Percentiles rank a stretch among this genome's conserved stretches.
Evolutionary conservation across 2,797 vertebrate genomes (phyloP).

Genomic region (Acanthornis magna): DNA sequence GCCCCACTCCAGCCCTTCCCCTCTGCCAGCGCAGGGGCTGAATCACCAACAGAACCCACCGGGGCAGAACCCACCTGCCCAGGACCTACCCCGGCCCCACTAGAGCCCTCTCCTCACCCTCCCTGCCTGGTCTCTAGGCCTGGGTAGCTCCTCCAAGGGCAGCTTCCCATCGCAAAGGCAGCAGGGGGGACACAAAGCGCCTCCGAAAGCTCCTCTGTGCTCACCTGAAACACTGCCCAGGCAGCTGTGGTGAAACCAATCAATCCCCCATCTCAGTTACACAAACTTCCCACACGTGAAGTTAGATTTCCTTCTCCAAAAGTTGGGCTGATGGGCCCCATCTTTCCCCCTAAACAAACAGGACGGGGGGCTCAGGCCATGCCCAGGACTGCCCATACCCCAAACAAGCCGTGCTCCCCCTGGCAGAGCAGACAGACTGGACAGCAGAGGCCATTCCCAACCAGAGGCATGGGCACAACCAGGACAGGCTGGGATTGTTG

Average conservation of each 20-base stretch:
- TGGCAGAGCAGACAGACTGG: background rate
- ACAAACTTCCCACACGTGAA: no score
- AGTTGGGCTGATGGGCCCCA: background rate
- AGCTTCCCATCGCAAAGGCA: background rate
- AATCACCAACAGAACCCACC: background rate
- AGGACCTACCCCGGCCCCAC: background rate
- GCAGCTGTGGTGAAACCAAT: background rate
- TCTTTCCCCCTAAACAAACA: background rate
- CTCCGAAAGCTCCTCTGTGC: background rate
- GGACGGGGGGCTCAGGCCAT: background rate
- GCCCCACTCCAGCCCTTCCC: background rate
- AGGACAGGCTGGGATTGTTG: background rate
- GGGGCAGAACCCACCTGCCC: background rate
- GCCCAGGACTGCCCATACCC: background rate
- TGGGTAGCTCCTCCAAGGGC: background rate
- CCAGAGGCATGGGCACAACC: rapidly evolving
- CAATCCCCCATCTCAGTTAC: background rate
- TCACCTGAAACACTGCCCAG: background rate
- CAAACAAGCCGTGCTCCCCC: background rate
- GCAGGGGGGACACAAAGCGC: background rate
- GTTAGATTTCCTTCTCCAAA: background rate
- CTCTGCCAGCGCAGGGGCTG: background rate
- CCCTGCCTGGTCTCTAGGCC: background rate
- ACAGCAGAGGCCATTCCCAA: background rate
- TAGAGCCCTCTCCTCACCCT: background rate